phyloP scores from a whole-genome alignment of 1,140 invertebrate genomes.

The Bombyx mandarina region DNA sequence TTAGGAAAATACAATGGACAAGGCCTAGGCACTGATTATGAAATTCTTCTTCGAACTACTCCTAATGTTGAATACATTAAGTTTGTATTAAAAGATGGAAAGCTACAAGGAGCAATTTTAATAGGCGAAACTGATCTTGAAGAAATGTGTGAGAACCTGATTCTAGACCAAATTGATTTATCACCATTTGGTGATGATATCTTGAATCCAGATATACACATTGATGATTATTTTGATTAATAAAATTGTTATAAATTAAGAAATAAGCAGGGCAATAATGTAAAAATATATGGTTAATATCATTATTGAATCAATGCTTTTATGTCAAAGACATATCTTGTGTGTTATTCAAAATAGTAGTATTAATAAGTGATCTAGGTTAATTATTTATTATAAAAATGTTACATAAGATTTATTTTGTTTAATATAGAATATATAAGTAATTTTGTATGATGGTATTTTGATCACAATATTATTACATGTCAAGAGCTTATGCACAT shows the following conservation, averaged over 20 bases:
- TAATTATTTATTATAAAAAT: too few relatives aligned
- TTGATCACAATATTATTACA: too few relatives aligned
- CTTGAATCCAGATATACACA: conserved; percentile 95
- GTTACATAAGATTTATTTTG: too few relatives aligned
- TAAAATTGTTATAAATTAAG: neutral
- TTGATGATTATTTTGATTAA: conserved; percentile 99
- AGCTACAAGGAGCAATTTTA: conserved; percentile 92
- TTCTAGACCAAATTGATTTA: conserved; percentile 94
- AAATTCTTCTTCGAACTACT: conserved; percentile 89
- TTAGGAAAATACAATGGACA: conserved; percentile 96
- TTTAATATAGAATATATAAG: too few relatives aligned
- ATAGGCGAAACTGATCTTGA: conserved; percentile 98
- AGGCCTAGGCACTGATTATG: conserved; percentile 86
- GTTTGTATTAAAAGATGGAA: conserved; percentile 87
- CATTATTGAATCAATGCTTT: neutral
- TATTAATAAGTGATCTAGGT: too few relatives aligned
- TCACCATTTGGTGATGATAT: conserved; percentile 91
- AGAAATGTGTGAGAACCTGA: conserved; percentile 98
- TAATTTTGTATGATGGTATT: too few relatives aligned
- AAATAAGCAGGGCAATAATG: neutral
- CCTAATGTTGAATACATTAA: conserved; percentile 91
- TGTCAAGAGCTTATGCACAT: too few relatives aligned
- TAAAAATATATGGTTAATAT: neutral
- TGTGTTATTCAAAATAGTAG: neutral
- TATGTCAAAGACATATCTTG: neutral